Base-by-base conservation (phyloP, 2,113 vertebrate genomes). In the Mesoclemmys tuberculata region DNA sequence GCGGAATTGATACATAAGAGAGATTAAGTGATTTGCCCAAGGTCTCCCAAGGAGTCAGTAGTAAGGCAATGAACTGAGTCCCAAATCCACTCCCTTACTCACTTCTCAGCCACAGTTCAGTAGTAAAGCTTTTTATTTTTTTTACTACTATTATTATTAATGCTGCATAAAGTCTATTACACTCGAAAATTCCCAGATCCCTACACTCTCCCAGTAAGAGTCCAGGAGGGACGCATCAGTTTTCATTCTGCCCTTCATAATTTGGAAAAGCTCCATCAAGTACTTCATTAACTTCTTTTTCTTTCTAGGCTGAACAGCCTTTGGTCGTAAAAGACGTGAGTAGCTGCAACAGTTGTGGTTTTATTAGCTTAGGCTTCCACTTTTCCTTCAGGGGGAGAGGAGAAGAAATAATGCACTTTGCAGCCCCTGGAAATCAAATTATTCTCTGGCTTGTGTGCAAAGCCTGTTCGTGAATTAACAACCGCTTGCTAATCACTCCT, bases 401-500 rank as follows among this genome's bases (percentile, higher is more conserved):
- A 54, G 71, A 68, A 91, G 89, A 95, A 97, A 88, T 8, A 84
- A 55, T 44, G 64, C 85, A 90, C 89, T 74, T 86, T 83, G 44
- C 95, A 90, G 91, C 35, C 56, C 26, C 84, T 83, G 84, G 94
- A 96, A 93, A 95, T 92, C 86, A 81, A 93, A 93, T 87, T 71
- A 95, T 24, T 85, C 68, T 78, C 87, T 84, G 89, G 82, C 84
- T 95, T 90, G 87, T 49, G 29, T 2, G 77, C 82, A 92, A 96
- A 95, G 88, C 78, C 89, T n/a, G 51, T 94, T 97, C 85, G 41
- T 87, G 91, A 97, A 97, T 96, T 95, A 98, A 93, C 94, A 93
- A 93, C 16, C 54, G 92, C 84, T 95, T 13, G 91, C 92, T 98
- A 95, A 96, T 97, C 81, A 83, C 89, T 96, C 92, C 58, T 86